Percentiles rank a stretch among this genome's conserved stretches.
phyloP scores from a whole-genome alignment of 2,797 vertebrate species.

The Anniella stebbinsi region DNA sequence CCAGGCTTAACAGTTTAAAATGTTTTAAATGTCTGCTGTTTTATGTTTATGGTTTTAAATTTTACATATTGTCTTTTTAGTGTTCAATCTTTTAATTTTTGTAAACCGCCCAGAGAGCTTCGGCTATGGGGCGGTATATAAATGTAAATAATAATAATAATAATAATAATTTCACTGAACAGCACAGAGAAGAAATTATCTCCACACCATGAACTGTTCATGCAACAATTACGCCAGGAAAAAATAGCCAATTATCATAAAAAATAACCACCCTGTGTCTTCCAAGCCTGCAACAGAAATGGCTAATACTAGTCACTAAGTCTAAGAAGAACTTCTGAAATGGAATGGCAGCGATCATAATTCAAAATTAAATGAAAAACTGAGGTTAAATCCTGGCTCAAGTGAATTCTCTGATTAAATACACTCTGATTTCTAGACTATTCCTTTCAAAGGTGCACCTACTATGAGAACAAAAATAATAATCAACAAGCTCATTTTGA shows the following conservation, averaged over 20 bases:
- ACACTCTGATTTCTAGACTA: not conserved
- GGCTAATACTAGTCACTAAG: conserved; percentile 54
- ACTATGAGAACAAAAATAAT: not conserved
- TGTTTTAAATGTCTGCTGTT: no score
- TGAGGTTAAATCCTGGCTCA: not conserved
- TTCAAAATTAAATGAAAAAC: conserved; percentile 35
- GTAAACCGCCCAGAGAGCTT: no score
- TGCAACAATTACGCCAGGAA: conserved; percentile 62
- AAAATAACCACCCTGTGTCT: conserved; percentile 59
- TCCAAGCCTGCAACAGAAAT: conserved; percentile 66
- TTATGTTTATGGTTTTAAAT: no score
- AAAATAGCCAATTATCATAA: conserved; percentile 72
- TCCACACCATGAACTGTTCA: conserved; percentile 51
- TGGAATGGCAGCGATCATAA: conserved; percentile 51
- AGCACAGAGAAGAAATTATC: conserved; percentile 41
- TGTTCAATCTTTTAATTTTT: no score
- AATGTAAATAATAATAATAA: no score
- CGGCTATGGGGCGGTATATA: no score
- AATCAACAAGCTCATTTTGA: not conserved
- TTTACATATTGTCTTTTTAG: no score
- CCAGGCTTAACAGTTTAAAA: no score
- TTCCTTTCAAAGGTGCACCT: not conserved
- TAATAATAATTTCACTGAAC: conserved; percentile 29
- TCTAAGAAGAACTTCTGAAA: conserved; percentile 52
- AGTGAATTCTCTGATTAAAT: conserved; percentile 1